phyloP scores from a whole-genome alignment of 2,888 invertebrate genomes.

The Meteorus colon region DNA sequence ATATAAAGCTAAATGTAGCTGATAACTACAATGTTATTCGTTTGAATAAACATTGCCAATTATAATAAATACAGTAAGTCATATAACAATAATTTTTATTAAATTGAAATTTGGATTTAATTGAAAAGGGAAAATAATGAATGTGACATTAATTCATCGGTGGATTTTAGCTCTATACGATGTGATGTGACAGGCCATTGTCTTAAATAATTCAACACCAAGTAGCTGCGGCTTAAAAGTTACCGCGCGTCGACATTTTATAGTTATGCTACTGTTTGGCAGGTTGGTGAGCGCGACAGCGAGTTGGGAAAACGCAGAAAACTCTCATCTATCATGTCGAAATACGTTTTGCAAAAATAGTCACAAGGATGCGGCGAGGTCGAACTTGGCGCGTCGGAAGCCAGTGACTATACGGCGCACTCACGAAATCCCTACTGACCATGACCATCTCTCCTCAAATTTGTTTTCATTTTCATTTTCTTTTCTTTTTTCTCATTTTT shows the following conservation, averaged over 20 bases:
- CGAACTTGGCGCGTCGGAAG: slow-evolving; percentile 55
- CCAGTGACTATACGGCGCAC: neutral
- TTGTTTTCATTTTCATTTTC: neutral
- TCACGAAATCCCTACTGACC: slow-evolving; percentile 26
- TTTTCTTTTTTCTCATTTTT: neutral
- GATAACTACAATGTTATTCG: no score
- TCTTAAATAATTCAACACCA: slow-evolving; percentile 62
- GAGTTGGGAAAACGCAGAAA: slow-evolving; percentile 66
- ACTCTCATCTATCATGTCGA: slow-evolving; percentile 70
- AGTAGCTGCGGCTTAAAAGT: slow-evolving; percentile 47
- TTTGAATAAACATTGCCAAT: no score
- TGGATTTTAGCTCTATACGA: no score
- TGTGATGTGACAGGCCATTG: slow-evolving; percentile 49
- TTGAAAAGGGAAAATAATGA: no score
- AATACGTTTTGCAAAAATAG: slow-evolving; percentile 68
- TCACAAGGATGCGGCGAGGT: slow-evolving; percentile 67
- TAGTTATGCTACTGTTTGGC: slow-evolving; percentile 11
- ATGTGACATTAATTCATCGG: no score
- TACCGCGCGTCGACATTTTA: neutral
- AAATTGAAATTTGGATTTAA: no score
- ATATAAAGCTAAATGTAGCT: no score
- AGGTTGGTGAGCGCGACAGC: slow-evolving; percentile 21
- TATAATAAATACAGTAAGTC: no score
- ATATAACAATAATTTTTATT: no score
- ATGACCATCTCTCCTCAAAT: slow-evolving; percentile 31